Base-by-base conservation (phyloP, 2,113 vertebrate species). In the Myotis davidii region DNA sequence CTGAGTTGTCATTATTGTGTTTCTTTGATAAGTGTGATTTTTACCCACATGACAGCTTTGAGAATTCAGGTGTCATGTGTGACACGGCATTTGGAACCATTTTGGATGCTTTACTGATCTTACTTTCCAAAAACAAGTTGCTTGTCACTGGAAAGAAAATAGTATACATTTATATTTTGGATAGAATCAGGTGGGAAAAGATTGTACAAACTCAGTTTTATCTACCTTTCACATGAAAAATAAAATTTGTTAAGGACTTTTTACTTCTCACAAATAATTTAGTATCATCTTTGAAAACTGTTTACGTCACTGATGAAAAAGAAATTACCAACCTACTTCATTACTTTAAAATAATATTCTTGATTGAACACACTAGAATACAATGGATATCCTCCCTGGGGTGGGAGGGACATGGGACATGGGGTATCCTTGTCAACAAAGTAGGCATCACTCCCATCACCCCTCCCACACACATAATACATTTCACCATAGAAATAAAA, bases 1-100 rank as follows among this genome's bases (percentile, higher is more conserved):
- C 92, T 82, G 93, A 97, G 86, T 59, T 96, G 96, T 97, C 95
- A 97, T 97, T 95, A 97, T 23, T 88, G 78, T 94, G 95, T 97
- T 96, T 96, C 85, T 94, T 96, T 86, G 90, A 96, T 94, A 94
- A 94, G 84, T 97, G 87, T 94, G 95, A 89, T 94, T 96, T 96
- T 94, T 96, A 89, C 52, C 74, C 67, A 86, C 17, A 64, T 52
- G 91, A 93, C 84, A 94, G 96, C 79, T 91, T 94, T 84, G 76
- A 78, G 87, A 96, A 88, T 91, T 91, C 88, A 94, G 61, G 86
- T 89, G 79, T 94, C 65, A 32, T 84, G 84, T 93, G 92, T 91
- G 79, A 91, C 42, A n/a, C 90, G 70, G 76, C 95, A 97, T 95
- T 96, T 45, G 23, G 77, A 95, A 73, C 85, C 48, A 77, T 87